phyloP scores from a whole-genome alignment of 2,113 vertebrate species.

The Todiramphus saurophagus region DNA sequence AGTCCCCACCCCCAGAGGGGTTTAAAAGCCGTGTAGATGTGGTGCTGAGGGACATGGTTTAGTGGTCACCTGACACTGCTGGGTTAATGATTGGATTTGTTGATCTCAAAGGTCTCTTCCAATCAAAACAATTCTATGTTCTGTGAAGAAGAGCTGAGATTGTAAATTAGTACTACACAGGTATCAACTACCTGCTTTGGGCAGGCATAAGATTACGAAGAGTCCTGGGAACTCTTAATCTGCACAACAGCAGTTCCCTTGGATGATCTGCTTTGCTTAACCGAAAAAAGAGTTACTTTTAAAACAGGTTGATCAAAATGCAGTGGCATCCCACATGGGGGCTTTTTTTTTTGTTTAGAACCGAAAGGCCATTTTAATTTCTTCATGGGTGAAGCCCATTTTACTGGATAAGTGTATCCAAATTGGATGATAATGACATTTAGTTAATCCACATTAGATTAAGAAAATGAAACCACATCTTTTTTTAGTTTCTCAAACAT shows the following conservation, averaged over 20 bases:
- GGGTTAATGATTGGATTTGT: not conserved
- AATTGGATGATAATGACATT: not conserved
- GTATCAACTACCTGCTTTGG: not conserved
- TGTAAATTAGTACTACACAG: not conserved
- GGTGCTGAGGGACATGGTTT: not conserved
- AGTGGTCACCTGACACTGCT: not conserved
- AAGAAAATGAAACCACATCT: conserved; percentile 24
- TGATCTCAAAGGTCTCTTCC: not conserved
- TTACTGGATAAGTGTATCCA: conserved; percentile 26
- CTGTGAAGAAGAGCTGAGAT: not conserved
- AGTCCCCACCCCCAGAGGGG: not conserved
- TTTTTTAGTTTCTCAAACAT: conserved; percentile 11
- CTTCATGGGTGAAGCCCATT: conserved; percentile 6
- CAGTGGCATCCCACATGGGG: not conserved
- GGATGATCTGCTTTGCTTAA: not conserved
- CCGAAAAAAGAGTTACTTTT: not conserved
- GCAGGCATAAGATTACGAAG: fast-evolving
- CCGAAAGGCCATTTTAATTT: not conserved
- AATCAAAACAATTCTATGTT: not conserved
- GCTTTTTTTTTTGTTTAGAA: not conserved
- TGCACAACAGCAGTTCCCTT: not conserved
- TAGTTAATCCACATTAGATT: conserved; percentile 7
- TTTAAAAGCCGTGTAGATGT: not conserved
- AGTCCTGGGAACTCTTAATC: not conserved
- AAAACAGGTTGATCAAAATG: not conserved